These are phyloP conservation scores for Odobenus rosmarus DNA, from an alignment of 2,113 vertebrate genomes.

Conservation along the genomic window DNA sequence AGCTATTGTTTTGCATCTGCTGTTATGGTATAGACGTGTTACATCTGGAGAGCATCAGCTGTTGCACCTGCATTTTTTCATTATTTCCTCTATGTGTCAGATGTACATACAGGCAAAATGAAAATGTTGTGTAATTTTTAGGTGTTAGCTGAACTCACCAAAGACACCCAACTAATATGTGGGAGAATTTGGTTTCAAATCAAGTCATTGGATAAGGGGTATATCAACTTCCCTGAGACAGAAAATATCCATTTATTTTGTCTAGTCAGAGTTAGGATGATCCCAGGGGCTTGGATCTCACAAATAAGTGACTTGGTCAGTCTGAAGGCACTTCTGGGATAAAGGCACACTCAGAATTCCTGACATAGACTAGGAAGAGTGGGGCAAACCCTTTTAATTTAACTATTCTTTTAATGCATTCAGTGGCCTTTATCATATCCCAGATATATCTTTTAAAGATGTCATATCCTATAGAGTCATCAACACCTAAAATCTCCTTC, in stretches of 20 bases:
- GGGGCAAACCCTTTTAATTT: background rate
- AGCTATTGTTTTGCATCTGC: background rate
- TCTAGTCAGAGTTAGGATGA: background rate
- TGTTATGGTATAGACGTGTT: background rate
- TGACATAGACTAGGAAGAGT: background rate
- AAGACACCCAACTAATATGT: background rate
- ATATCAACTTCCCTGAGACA: background rate
- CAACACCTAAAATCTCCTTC: background rate
- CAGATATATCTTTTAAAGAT: background rate
- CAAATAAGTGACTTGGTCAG: background rate
- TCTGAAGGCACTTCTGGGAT: background rate
- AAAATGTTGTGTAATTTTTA: constrained; percentile 15
- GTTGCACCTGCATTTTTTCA: background rate
- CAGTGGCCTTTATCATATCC: background rate
- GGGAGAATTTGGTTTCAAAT: background rate
- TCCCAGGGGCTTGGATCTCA: background rate
- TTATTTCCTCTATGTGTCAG: background rate
- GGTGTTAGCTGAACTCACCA: background rate
- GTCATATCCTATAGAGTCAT: background rate
- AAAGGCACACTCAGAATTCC: background rate
- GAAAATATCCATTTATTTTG: constrained; percentile 9
- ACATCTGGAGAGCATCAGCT: background rate
- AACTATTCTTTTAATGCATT: background rate
- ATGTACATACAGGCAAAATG: background rate
- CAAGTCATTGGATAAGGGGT: background rate